Base-by-base conservation (phyloP, 2,888 invertebrate species). In the Eudemis profundana region DNA sequence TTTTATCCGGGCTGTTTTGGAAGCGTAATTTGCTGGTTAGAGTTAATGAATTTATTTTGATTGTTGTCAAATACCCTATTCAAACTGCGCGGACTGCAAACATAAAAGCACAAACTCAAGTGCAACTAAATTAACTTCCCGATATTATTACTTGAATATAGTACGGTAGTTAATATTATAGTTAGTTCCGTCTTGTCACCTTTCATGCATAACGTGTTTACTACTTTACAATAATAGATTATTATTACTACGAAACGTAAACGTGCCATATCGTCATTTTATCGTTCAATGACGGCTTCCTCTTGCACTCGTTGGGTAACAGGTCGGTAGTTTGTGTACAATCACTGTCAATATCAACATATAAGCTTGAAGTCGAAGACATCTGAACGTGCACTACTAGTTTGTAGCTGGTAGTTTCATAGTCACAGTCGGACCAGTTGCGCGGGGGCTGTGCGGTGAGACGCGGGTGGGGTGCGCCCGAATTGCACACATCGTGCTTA, bases 201-300 rank as follows among this genome's bases (percentile, higher is more conserved):
- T 50, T 59, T 42, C 27, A 60, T 56, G 56, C 40, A 12, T 42
- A 36, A 56, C 49, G 42, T 50, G 21, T 56, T 33, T 57, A 50
- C 49, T 14, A 42, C 21, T 33, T 21, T 17, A 42, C 49, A 57
- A 17, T 33, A 57, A 10, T 33, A 33, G 23, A 50, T 57, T 59
- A 42, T 36, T 51, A 50, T 44, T 44, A 60, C 33, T 57, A 44
- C 47, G 61, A 15, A 53, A 61, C 29, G 42, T 61, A 15, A 21
- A 57, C 51, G 62, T 66, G 38, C 33, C 38, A 33, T 57, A 54
- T 38, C 21, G 21, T 46, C 56, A 10, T 2, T 57, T 51, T 53
- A 59, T 59, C 15, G 44, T 19, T 44, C n/a, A 51, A 33, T 57
- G 27, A 44, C 19, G 33, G 19, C 53, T 65, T 51, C 53, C 59